Evolutionary conservation across 2,797 vertebrate genomes (phyloP).

Genomic region (Varecia variegata): DNA sequence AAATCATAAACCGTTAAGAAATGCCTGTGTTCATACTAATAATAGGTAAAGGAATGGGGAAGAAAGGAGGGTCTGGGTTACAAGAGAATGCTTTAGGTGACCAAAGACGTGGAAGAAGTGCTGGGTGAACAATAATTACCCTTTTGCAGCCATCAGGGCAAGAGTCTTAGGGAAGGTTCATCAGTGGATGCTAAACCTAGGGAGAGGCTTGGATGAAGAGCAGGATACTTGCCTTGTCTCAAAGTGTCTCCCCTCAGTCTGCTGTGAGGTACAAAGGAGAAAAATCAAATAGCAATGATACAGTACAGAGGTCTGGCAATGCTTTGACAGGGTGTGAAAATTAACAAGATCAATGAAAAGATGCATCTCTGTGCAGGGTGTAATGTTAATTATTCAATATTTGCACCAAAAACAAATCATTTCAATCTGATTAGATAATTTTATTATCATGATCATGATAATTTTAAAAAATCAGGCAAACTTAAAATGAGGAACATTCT

Average conservation of each 20-base stretch:
- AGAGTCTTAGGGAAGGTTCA: not conserved
- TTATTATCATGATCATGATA: not conserved
- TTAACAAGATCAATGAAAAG: not conserved
- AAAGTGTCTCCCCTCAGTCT: not conserved
- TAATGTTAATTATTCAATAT: not conserved
- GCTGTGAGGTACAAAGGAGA: not conserved
- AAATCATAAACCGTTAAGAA: not conserved
- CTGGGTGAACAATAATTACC: not conserved
- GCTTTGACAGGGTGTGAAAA: not conserved
- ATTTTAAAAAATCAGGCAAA: not conserved
- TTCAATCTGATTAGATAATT: not conserved
- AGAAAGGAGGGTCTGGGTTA: not conserved
- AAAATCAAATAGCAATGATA: not conserved
- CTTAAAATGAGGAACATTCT: not conserved
- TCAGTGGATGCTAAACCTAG: not conserved
- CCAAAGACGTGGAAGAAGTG: not conserved
- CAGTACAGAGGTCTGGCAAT: not conserved
- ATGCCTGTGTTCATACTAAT: not conserved
- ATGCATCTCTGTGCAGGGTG: not conserved
- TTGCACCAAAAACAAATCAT: not conserved
- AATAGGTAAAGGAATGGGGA: not conserved
- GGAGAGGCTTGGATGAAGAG: not conserved
- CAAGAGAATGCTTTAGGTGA: not conserved
- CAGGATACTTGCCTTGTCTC: not conserved
- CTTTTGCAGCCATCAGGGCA: too few relatives aligned